Percentiles rank a stretch among this genome's conserved stretches.
Conservation (phyloP, 2,113 vertebrate species). For the Oreochromis niloticus region DNA sequence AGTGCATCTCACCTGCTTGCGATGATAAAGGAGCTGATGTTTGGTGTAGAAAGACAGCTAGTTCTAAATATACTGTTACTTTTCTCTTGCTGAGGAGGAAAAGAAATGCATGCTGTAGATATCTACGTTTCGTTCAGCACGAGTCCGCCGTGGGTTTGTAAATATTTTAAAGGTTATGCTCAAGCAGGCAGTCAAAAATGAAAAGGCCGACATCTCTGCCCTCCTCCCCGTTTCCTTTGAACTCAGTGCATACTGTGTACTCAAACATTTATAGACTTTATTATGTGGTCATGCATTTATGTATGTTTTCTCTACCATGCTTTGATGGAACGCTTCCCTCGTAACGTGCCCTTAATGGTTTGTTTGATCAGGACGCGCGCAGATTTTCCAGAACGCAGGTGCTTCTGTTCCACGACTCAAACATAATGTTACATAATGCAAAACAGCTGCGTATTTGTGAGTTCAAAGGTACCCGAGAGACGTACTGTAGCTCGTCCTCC, state of each 20-base stretch:
- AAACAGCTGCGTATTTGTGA: not conserved
- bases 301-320: conserved; percentile 11
- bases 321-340: not conserved
- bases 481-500: not conserved
- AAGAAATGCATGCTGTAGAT: not conserved
- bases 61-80: not conserved
- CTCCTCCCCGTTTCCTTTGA: not conserved
- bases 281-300: conserved; percentile 53
- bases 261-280: conserved; percentile 61
- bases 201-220: not conserved
- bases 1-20: conserved; percentile 44
- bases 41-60: not conserved
- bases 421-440: not conserved
- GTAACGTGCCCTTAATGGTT: not conserved
- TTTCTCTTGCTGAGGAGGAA: not conserved
- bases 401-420: not conserved
- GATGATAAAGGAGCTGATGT: conserved; percentile 37
- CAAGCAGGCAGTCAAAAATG: not conserved
- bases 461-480: not conserved
- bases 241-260: conserved; percentile 4
- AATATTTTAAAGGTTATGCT: conserved; percentile 52
- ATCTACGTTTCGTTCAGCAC: conserved; percentile 22
- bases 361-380: conserved; percentile 16
- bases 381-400: conserved; percentile 29
- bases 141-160: conserved; percentile 12